Percentiles rank a stretch among this genome's conserved stretches.
Evolutionary conservation across 2,113 vertebrate genomes (phyloP).

Genomic region (Crotalus horridus): DNA sequence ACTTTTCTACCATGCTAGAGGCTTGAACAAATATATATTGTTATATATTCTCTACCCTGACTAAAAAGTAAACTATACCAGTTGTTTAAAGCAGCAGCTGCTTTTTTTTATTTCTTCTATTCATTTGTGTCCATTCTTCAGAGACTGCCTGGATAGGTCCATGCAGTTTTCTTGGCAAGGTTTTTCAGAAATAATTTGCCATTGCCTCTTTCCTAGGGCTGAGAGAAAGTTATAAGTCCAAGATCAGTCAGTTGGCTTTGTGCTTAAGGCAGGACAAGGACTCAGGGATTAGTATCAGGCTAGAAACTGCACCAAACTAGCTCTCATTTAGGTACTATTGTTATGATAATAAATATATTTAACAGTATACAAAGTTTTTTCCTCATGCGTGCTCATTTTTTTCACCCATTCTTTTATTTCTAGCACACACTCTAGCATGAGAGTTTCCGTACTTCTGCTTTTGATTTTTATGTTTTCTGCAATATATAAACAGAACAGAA

Average conservation of each 20-base stretch:
- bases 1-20: neutral
- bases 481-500: neutral
- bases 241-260: too few species aligned
- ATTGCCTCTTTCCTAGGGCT: too few species aligned
- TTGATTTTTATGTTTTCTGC: neutral
- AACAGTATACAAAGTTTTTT: neutral
- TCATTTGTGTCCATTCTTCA: too few species aligned
- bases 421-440: neutral
- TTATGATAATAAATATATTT: neutral
- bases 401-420: neutral
- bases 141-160: too few species aligned
- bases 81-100: neutral
- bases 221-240: too few species aligned
- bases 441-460: neutral
- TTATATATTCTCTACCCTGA: neutral
- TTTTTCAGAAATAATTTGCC: too few species aligned
- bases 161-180: too few species aligned
- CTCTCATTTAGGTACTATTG: neutral
- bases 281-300: too few species aligned
- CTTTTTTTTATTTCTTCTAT: too few species aligned
- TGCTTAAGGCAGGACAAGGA: too few species aligned
- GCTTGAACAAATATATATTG: neutral
- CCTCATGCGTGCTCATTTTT: neutral
- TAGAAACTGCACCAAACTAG: too few species aligned
- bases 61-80: neutral